phyloP scores from a whole-genome alignment of 2,888 invertebrate genomes.

The Ophion costatus region DNA sequence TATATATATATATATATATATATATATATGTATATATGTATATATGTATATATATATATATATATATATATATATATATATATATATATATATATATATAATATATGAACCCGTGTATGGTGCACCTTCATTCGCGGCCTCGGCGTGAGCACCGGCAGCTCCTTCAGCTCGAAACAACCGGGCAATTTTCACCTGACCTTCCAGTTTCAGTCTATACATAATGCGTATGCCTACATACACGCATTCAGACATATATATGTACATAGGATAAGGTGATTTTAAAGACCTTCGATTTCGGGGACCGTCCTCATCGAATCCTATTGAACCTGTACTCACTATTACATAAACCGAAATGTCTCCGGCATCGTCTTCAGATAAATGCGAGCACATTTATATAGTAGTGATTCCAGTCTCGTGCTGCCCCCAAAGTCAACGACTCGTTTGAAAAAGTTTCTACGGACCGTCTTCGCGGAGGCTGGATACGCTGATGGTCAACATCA shows the following conservation, averaged over 20 bases:
- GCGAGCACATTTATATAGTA: no score
- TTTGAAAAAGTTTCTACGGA: no score
- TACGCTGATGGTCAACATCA: no score
- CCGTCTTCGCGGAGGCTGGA: no score
- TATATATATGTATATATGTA: neutral
- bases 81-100: neutral
- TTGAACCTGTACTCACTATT: no score
- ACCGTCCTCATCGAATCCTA: constrained; percentile 13
- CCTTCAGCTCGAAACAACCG: constrained; percentile 68
- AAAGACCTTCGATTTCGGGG: neutral
- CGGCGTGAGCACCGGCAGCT: constrained; percentile 64
- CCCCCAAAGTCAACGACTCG: no score
- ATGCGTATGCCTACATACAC: constrained; percentile 28
- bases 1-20: no score
- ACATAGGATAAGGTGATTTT: neutral
- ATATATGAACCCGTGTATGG: neutral
- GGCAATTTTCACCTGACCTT: constrained; percentile 76
- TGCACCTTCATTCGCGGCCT: constrained; percentile 38
- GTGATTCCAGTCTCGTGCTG: no score
- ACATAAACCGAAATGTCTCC: no score
- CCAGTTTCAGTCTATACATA: constrained; percentile 65
- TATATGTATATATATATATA: neutral
- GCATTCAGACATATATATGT: neutral
- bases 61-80: neutral
- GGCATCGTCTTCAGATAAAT: no score